Evolutionary conservation across 2,113 vertebrate genomes (phyloP), one percentile per base, ranked within the genome.

Genomic region (Syngnathoides biaculeatus): DNA sequence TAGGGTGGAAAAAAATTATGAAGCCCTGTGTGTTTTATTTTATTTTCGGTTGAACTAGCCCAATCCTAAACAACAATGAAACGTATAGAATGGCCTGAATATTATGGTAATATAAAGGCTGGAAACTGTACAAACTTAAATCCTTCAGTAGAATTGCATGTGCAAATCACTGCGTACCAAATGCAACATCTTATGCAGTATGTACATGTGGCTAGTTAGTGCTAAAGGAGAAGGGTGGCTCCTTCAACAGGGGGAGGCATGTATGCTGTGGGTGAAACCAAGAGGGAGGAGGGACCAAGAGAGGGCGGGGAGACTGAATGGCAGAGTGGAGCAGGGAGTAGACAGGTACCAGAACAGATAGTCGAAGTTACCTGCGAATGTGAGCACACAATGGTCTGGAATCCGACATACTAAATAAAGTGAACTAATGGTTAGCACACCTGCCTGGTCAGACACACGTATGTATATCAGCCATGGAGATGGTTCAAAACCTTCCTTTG

Each of bases 211-310:
- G 39, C 38, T 43, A 15, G 26, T 14, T 15, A 62, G 13, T 42
- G n/a, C 17, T 11, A 17, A 5, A 57, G 55, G 15, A 58, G 13
- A 58, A 42, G 59, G 20, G 39, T 2, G 60, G 39, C 39, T 62
- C 60, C 60, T 62, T 62, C 43, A 62, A 62, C 39, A 62, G n/a
- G 26, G 60, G 14, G 13, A 62, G 39, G 40, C 22, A 11, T 24
- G 20, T 42, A 61, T 61, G 38, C 38, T 40, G 12, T 61, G 59
- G 35, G 20, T 40, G 3, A n/a, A 61, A 61, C 20, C 38, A 61
- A 22, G 19, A 22, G 20, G 35, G 38, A 22, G 58, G 58, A 26
- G 35, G 38, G 12, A n/a, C n/a, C n/a, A 7, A 14, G 59, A 38
- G 55, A 20, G n/a, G 27, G 45, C 1, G 11, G 11, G 8, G 35